A percentile compares a stretch with the other conserved stretches of the same genome.
Conservation (phyloP, 2,888 invertebrate species). For the Sycophila texana region DNA sequence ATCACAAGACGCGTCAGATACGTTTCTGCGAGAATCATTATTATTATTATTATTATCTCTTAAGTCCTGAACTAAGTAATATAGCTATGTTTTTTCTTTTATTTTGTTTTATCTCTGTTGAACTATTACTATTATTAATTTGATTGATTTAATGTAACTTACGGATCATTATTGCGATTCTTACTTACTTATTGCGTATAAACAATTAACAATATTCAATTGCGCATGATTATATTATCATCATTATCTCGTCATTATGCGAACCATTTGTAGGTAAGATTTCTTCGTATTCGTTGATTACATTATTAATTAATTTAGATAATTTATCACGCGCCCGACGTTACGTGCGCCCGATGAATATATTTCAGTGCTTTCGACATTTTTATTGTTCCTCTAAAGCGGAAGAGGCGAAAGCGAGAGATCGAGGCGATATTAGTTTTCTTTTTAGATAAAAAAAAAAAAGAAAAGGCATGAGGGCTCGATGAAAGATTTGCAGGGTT, state of each 20-base stretch:
- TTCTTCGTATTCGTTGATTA: slow-evolving; percentile 42
- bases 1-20: slow-evolving; percentile 58
- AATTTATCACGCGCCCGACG: slow-evolving; percentile 12
- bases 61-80: slow-evolving; percentile 49
- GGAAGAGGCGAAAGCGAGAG: slow-evolving; percentile 37
- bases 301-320: slow-evolving; percentile 14
- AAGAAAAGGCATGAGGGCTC: neutral
- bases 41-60: slow-evolving; percentile 51
- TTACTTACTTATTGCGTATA: slow-evolving; percentile 28
- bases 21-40: slow-evolving; percentile 59
- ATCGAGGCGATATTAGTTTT: slow-evolving; percentile 33
- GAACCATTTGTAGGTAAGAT: slow-evolving; percentile 53
- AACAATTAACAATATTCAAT: slow-evolving; percentile 17
- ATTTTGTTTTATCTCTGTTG: slow-evolving; percentile 61
- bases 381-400: slow-evolving; percentile 41
- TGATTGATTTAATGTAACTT: slow-evolving; percentile 38
- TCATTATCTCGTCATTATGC: slow-evolving; percentile 55
- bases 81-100: slow-evolving; percentile 46
- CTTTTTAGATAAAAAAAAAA: slow-evolving; percentile 17
- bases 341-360: slow-evolving; percentile 27
- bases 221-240: slow-evolving; percentile 58
- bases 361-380: slow-evolving; percentile 37
- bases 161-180: slow-evolving; percentile 35
- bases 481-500: slow-evolving; percentile 10
- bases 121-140: slow-evolving; percentile 55